Conservation (phyloP, 2,888 invertebrate species). For the Phaonia tiefii region DNA sequence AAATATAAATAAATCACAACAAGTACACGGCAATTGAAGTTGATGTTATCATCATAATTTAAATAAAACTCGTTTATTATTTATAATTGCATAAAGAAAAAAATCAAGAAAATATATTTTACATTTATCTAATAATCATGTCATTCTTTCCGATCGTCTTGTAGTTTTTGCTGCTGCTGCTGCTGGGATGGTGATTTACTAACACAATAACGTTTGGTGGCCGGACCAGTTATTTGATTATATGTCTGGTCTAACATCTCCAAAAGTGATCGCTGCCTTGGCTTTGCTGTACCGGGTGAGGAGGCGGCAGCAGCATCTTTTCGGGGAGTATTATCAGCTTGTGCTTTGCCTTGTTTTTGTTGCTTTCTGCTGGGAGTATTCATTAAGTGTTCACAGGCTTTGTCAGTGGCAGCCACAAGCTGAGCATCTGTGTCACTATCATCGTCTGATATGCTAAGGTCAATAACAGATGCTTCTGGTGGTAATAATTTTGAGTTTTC, state of each 20-base stretch:
- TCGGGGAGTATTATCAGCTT: slow-evolving; percentile 28
- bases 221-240: slow-evolving; percentile 60
- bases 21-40: too few species aligned
- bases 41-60: slow-evolving; percentile 11
- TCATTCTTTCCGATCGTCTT: background rate
- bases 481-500: slow-evolving; percentile 55
- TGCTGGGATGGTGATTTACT: slow-evolving; percentile 43
- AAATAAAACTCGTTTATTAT: slow-evolving; percentile 29
- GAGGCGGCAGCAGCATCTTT: slow-evolving; percentile 14
- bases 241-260: slow-evolving; percentile 77
- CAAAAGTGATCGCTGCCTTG: slow-evolving; percentile 75
- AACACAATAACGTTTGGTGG: slow-evolving; percentile 57
- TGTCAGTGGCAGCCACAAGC: slow-evolving; percentile 41
- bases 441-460: slow-evolving; percentile 64
- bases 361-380: slow-evolving; percentile 38
- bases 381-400: slow-evolving; percentile 29
- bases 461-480: slow-evolving; percentile 35
- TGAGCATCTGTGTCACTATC: slow-evolving; percentile 66
- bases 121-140: too few species aligned
- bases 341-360: slow-evolving; percentile 23
- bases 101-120: background rate
- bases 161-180: background rate
- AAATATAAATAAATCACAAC: too few species aligned
- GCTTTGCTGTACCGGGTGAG: slow-evolving; percentile 58
- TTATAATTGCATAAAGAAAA: too few species aligned